Base-by-base conservation (phyloP, 2,888 invertebrate species). In the Agrilus biguttatus region DNA sequence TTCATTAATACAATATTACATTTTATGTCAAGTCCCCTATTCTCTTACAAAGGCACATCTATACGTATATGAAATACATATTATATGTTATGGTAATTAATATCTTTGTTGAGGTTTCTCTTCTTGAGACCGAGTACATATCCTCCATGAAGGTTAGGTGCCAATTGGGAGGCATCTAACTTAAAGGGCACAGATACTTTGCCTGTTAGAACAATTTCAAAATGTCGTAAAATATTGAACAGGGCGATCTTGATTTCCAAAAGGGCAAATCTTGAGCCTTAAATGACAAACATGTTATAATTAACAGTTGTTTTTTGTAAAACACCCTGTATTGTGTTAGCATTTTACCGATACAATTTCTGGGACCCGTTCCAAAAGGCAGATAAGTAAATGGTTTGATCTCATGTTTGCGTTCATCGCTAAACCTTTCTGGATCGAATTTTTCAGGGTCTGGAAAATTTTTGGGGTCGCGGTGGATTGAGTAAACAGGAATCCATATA, bases 361-460 rank as follows among this genome's bases (percentile, higher is more conserved):
- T 49, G 5, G 63, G 63, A 5, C 65, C 65, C 8, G 51, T 40
- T 23, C 75, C 74, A 54, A 75, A 75, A 0, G 73, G 69, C 36
- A 74, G 46, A 50, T 67, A 74, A 43, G 70, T 55, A 52, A 70
- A 69, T 1, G 71, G 64, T 1, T 68, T 65, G 40, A 72, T 63
- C 7, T 68, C 61, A 17, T 63, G 62, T 53, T 69, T 73, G 47
- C 69, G 70, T 12, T 72, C 71, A 0, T 65, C 64, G 49, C 67
- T 64, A 51, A 75, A 75, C 43, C 75, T 61, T 46, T 73, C 73
- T 1, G 71, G 71, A 33, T 61, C 62, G 50, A 73, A 72, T 37
- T 63, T 59, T 1, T 68, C 55, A 1, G 76, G 75, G 14, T 75
- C 65, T 0, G 72, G 70, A 49, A 71, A 76, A 49, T 67, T 61